Evolutionary conservation across 2,797 vertebrate genomes (phyloP).

Genomic region (Aldrovandia affinis): DNA sequence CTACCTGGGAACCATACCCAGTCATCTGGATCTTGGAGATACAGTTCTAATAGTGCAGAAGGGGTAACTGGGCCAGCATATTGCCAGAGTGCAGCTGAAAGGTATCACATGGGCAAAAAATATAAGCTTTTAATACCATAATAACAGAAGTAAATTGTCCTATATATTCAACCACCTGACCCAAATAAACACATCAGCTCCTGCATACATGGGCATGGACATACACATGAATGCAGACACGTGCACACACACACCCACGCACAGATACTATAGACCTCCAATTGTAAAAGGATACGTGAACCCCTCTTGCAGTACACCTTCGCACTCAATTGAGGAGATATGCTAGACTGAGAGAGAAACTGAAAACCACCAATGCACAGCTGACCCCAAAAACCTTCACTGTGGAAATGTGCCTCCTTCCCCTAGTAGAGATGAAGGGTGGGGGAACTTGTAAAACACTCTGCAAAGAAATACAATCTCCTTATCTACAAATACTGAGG

Average conservation of each 20-base stretch:
- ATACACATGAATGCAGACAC: neutral
- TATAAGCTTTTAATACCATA: neutral
- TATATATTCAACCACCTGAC: neutral
- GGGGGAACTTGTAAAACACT: no score
- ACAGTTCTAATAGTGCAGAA: slow-evolving; percentile 83
- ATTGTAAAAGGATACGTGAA: slow-evolving; percentile 18
- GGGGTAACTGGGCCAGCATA: slow-evolving; percentile 72
- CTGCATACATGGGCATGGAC: no score
- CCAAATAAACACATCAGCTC: no score
- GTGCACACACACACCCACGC: no score
- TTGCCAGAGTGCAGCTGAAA: slow-evolving; percentile 64
- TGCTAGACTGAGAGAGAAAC: slow-evolving; percentile 76
- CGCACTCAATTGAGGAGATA: slow-evolving; percentile 61
- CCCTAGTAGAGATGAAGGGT: slow-evolving; percentile 45
- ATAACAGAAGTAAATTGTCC: neutral
- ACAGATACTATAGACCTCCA: no score
- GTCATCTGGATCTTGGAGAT: slow-evolving; percentile 64
- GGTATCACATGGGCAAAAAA: slow-evolving; percentile 69
- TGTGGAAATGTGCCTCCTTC: slow-evolving; percentile 61
- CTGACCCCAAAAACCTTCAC: slow-evolving; percentile 72
- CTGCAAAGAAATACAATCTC: neutral
- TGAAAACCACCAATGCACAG: slow-evolving; percentile 71
- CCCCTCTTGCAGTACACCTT: neutral
- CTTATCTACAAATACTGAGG: neutral
- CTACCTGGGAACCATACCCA: slow-evolving; percentile 18